Evolutionary conservation across 2,888 invertebrate genomes (phyloP), one percentile per base, ranked within the genome.

Genomic region (Stenoptilia bipunctidactyla): DNA sequence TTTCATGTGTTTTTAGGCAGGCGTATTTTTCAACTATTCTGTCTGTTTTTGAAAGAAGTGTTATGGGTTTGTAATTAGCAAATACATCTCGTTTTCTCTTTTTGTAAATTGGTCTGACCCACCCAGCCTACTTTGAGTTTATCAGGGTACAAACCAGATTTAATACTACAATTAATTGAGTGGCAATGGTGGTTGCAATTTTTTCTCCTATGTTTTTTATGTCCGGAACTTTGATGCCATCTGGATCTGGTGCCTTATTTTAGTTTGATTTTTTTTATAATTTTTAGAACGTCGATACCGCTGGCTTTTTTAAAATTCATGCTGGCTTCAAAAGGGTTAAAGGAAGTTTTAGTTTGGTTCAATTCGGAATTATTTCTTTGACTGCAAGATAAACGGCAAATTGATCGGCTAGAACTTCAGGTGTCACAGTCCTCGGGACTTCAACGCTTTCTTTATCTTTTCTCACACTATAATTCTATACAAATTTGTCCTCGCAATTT

Each of bases 21-120:
- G 45, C 15, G 30, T 37, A 45, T 35, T 41, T 43, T 37, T 45
- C 47, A 8, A 45, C 40, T 15, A 43, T 40, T 15, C 13, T 34
- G 14, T 34, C 34, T 13, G 13, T 34, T 6, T 13, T 15, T 2
- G 38, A 38, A 15, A 38, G 39, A 2, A 39, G 25, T 14, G 39
- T 34, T 10, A 39, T 39, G 6, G 39, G 34, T 9, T 34, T 34
- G 25, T 39, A 39, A 25, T 39, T 39, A 9, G 25, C 15, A 25
- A 12, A 39, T 20, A 25, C 34, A 39, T 34, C 27, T 6, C 27
- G 12, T 25, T 39, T 39, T 2, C 39, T 34, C 25, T 39, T 39
- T 34, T 39, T 39, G 34, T 34, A 25, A 2, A 39, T 25, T 9
- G 39, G 39, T 34, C 39, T 34, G 2, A 39, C 34, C n/a, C 39